Base-by-base conservation (phyloP, 2,797 vertebrate species). In the Atherinosoma microstoma region DNA sequence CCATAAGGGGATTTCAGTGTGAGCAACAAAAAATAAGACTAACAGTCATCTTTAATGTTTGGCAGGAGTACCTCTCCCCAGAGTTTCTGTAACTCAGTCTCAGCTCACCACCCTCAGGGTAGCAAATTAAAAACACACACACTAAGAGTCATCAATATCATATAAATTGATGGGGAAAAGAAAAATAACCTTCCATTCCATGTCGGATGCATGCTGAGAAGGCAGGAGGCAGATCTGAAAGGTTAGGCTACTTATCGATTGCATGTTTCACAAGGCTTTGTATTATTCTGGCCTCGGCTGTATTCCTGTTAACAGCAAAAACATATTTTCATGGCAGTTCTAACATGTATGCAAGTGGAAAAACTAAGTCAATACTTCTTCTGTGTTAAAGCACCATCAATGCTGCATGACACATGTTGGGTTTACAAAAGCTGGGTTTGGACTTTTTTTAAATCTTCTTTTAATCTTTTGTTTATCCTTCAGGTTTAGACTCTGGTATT, bases 11-110 rank as follows among this genome's bases (percentile, higher is more conserved):
- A 42, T 47, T 78, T 59, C 53, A 5, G 57, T 10, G 24, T 70
- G 71, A 67, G 51, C 22, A 1, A 62, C 81, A 75, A 80, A 78
- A 83, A 59, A 49, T 30, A 69, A 75, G 73, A 90, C 76, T 82
- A 78, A 88, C 82, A 75, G 67, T 75, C 73, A 79, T 88, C 80
- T 89, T 89, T 86, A 91, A 91, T 70, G 74, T 87, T 90, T 92
- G 89, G 81, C 87, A 85, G 70, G 51, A 85, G 64, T 40, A 54
- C 56, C 11, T 18, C 64, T 86, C 75, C 53, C 71, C 76, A 62
- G 64, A 70, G 71, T 84, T 76, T 78, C 79, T 87, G 64, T 78
- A 86, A 82, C 69, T 67, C 78, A 73, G 67, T 75, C 70, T 89
- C 68, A 38, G 74, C 66, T 66, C 42, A 2, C 29, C 18, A 49